These are phyloP conservation scores for Brachypodius melanocephalos DNA, from an alignment of 2,113 vertebrate species.

Conservation along the genomic window DNA sequence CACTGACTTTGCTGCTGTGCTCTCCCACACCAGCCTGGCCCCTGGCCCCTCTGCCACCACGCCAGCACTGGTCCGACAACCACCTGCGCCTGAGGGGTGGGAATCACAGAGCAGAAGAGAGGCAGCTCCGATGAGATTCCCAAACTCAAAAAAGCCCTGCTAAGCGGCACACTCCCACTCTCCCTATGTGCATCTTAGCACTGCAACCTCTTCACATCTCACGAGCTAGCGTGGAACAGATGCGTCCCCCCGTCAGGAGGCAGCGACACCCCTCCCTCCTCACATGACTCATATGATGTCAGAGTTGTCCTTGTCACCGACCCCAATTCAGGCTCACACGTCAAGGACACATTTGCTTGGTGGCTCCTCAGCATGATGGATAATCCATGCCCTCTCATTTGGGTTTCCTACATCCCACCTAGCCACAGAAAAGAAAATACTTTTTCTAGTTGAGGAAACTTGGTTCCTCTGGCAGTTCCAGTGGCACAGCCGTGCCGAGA, in stretches of 20 bases:
- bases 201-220: conserved; percentile 70
- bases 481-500: background rate
- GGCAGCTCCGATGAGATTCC: conserved; percentile 62
- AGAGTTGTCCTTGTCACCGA: conserved; percentile 65
- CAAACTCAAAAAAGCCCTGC: conserved; percentile 71
- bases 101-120: conserved; percentile 50
- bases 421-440: background rate
- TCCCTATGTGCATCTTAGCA: conserved; percentile 72
- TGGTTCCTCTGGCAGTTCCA: background rate
- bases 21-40: background rate
- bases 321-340: conserved; percentile 53
- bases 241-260: conserved; percentile 61
- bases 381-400: background rate
- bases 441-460: conserved; percentile 1
- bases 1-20: rapidly evolving
- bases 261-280: conserved; percentile 60
- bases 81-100: background rate
- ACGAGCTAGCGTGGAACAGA: conserved; percentile 69
- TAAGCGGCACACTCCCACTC: conserved; percentile 67
- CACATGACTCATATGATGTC: conserved; percentile 69
- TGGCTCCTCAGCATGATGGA: background rate
- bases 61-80: background rate
- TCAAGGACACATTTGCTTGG: conserved; percentile 27
- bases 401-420: background rate
- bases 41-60: background rate